Conservation (phyloP, 2,888 invertebrate genomes). For the Morinoia aosen region DNA sequence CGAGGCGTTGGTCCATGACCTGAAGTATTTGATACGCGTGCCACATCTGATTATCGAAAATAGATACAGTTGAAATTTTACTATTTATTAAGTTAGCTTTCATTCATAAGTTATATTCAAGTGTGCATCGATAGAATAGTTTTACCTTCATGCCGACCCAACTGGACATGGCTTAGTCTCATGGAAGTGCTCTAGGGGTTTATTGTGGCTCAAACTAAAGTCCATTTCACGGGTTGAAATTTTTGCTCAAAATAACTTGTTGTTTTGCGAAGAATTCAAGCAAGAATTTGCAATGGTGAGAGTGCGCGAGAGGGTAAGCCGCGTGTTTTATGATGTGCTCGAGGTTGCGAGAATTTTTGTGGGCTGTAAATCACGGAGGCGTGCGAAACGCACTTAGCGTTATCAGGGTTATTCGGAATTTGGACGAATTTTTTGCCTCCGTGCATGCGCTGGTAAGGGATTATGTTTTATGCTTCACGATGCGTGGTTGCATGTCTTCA, state of each 20-base stretch:
- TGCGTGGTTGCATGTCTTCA: not conserved
- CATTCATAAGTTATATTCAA: not conserved
- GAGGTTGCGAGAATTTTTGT: not conserved
- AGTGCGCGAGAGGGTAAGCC: not conserved
- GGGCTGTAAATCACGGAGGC: slow-evolving; percentile 3
- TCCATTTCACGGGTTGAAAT: not conserved
- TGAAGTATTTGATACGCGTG: not conserved
- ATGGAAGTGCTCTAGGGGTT: not conserved
- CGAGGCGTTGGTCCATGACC: not conserved
- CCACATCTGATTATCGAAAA: not conserved
- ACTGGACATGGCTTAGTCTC: not conserved
- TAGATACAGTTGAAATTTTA: too few species aligned
- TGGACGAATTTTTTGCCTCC: not conserved
- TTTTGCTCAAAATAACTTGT: not conserved
- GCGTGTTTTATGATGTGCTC: slow-evolving; percentile 1
- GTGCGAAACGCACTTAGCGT: not conserved
- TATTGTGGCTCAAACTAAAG: not conserved
- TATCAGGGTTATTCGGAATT: not conserved
- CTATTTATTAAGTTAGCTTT: not conserved
- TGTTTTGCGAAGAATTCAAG: not conserved
- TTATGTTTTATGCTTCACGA: not conserved
- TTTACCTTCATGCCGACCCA: not conserved
- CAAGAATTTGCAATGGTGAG: not conserved
- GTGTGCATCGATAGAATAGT: not conserved
- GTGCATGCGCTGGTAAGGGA: not conserved